Conservation (phyloP, 2,888 invertebrate species). For the Incurvaria masculella region DNA sequence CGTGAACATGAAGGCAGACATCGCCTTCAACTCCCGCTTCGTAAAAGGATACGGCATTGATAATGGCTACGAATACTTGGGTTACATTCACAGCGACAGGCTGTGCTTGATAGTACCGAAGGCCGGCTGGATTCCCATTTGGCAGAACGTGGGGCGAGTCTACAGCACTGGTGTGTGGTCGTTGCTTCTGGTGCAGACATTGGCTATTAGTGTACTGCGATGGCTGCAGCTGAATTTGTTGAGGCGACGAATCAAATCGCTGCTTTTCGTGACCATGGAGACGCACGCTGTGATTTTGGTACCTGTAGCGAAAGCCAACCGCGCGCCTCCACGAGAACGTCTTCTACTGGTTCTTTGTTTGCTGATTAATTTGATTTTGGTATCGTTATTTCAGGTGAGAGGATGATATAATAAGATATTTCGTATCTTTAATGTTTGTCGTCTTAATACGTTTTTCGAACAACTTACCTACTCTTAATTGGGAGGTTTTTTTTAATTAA, state of each 20-base stretch:
- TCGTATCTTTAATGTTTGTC: too few relatives aligned
- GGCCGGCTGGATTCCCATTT: constrained; percentile 22
- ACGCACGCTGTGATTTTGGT: neutral
- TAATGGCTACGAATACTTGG: constrained; percentile 20
- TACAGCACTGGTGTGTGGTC: neutral
- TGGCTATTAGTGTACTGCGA: neutral
- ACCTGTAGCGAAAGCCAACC: too few relatives aligned
- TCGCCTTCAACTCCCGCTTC: constrained; percentile 35
- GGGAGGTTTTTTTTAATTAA: too few relatives aligned
- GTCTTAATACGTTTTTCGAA: too few relatives aligned
- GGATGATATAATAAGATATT: too few relatives aligned
- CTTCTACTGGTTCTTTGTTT: too few relatives aligned
- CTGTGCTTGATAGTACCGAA: constrained; percentile 25
- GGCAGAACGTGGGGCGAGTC: constrained; percentile 15
- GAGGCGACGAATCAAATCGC: neutral
- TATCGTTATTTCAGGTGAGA: too few relatives aligned
- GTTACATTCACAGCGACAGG: constrained; percentile 22
- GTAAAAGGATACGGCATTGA: constrained; percentile 22
- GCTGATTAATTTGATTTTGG: too few relatives aligned
- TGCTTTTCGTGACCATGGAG: neutral
- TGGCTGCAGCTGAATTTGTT: neutral
- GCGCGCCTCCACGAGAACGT: too few relatives aligned
- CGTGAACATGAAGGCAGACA: constrained; percentile 22
- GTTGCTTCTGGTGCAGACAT: neutral
- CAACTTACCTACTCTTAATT: too few relatives aligned